A percentile compares a stretch with the other conserved stretches of the same genome.
Conservation (phyloP, 2,113 vertebrate species). For the Merops nubicus region DNA sequence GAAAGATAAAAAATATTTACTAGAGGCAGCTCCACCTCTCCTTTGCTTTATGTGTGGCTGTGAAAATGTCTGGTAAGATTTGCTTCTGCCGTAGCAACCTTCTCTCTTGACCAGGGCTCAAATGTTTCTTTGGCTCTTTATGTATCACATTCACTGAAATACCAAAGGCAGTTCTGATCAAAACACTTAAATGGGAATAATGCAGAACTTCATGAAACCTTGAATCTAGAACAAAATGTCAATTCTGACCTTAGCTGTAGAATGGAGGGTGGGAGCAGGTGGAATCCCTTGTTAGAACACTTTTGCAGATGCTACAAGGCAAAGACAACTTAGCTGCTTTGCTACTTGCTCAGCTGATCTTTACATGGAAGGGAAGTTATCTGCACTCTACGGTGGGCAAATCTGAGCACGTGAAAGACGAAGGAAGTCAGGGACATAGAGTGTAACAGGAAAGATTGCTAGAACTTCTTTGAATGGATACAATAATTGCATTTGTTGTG, state of each 20-base stretch:
- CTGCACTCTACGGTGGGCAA: not conserved
- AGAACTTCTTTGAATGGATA: not conserved
- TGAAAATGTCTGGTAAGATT: not conserved
- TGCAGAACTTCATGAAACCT: not conserved
- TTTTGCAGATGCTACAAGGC: not conserved
- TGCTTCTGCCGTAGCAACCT: not conserved
- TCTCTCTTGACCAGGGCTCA: not conserved
- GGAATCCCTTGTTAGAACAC: not conserved
- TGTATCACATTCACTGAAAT: not conserved
- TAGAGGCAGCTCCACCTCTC: not conserved
- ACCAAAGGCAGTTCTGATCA: not conserved
- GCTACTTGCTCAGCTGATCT: not conserved
- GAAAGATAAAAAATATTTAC: conserved; percentile 25
- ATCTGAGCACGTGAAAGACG: not conserved
- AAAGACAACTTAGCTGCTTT: not conserved
- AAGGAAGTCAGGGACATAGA: not conserved
- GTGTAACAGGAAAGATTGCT: not conserved
- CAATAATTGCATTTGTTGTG: not conserved
- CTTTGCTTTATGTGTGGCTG: not conserved
- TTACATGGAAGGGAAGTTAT: not conserved
- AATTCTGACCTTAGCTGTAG: not conserved
- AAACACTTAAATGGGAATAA: not conserved
- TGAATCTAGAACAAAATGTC: not conserved
- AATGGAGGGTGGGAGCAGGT: not conserved
- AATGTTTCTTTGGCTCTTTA: not conserved